Conservation (phyloP, 2,797 vertebrate species). For the Selene dorsalis region DNA sequence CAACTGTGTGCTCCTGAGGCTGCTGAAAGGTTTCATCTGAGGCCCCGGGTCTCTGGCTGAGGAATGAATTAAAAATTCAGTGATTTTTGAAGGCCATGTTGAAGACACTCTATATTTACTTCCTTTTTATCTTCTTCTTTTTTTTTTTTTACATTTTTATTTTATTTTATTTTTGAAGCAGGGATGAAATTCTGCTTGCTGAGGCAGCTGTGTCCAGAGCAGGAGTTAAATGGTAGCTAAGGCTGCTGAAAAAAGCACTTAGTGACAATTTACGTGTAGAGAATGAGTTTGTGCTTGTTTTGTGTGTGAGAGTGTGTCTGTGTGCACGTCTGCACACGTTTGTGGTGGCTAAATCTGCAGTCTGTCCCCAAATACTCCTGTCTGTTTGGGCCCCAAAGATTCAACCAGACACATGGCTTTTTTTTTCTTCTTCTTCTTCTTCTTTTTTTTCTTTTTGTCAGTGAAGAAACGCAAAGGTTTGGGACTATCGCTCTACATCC, state of each 20-base stretch:
- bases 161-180: conserved; percentile 51
- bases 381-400: conserved; percentile 53
- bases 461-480: background rate
- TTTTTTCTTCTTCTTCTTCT: no score
- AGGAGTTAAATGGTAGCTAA: conserved; percentile 59
- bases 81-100: conserved; percentile 70
- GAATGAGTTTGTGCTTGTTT: background rate
- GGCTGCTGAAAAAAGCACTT: conserved; percentile 70
- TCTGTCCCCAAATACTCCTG: conserved; percentile 39
- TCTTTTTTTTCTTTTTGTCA: background rate
- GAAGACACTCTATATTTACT: conserved; percentile 66
- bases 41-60: conserved; percentile 49
- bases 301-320: conserved; percentile 38
- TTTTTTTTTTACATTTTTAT: conserved; percentile 26
- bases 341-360: conserved; percentile 46
- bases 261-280: conserved; percentile 44
- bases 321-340: conserved; percentile 41
- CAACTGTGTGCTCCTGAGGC: conserved; percentile 49
- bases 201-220: conserved; percentile 64
- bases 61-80: conserved; percentile 69
- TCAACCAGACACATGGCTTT: conserved; percentile 24
- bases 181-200: conserved; percentile 62
- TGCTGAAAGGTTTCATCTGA: conserved; percentile 63
- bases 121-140: conserved; percentile 13
- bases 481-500: background rate